These are phyloP conservation scores for Apteryx mantelli DNA, from an alignment of 2,113 vertebrate genomes.

Conservation along the genomic window DNA sequence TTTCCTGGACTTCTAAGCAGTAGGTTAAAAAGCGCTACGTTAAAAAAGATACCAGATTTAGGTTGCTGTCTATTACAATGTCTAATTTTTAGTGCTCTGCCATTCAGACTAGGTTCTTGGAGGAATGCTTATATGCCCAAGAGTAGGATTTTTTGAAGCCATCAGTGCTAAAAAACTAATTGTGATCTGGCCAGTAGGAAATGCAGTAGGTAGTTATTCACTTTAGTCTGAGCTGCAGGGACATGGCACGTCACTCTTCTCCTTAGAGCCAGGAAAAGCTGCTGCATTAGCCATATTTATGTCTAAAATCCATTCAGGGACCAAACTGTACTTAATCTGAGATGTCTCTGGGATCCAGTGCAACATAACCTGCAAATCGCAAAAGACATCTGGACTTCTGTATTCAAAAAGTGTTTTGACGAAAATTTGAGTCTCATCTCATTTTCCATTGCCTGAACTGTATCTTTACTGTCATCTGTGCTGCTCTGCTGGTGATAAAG, in stretches of 20 bases:
- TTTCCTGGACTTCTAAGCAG: not conserved
- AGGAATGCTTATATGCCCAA: not conserved
- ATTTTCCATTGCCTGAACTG: constrained; percentile 10
- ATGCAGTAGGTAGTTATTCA: not conserved
- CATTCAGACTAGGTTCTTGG: not conserved
- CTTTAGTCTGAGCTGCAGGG: not conserved
- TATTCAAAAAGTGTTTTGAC: not conserved
- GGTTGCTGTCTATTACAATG: not conserved
- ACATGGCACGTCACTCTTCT: not conserved
- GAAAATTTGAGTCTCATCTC: not conserved
- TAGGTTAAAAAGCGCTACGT: not conserved
- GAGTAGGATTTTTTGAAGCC: not conserved
- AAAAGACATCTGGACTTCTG: not conserved
- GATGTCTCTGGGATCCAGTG: not conserved
- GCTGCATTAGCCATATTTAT: not conserved
- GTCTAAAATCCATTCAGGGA: not conserved
- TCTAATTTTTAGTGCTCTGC: not conserved
- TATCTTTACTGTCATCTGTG: constrained; percentile 49
- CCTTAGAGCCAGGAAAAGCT: not conserved
- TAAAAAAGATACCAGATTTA: not conserved
- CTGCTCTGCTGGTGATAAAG: constrained; percentile 26
- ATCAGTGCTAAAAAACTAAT: not conserved
- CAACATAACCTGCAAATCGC: not conserved
- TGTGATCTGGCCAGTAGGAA: not conserved
- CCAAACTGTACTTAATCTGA: not conserved